Evolutionary conservation across 1,140 invertebrate genomes (phyloP).

Genomic region (Sycophila sp.): DNA sequence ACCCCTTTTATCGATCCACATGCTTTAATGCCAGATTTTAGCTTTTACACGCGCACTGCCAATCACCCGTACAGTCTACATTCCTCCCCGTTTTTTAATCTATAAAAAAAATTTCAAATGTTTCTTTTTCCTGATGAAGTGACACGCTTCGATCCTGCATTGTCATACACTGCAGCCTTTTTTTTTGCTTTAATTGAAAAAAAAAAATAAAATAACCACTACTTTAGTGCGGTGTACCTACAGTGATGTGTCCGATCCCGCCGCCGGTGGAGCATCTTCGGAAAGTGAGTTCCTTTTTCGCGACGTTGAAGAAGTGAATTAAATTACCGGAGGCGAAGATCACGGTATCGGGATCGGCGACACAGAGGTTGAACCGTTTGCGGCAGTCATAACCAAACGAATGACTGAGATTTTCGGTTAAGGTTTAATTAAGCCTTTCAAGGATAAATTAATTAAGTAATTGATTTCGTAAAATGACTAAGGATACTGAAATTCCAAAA

Average conservation of each 20-base stretch:
- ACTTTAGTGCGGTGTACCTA: too few relatives aligned
- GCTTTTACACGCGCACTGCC: too few relatives aligned
- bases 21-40: too few relatives aligned
- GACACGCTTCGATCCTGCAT: too few relatives aligned
- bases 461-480: slow-evolving; percentile 28
- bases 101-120: too few relatives aligned
- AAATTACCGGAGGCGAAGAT: slow-evolving; percentile 84
- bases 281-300: slow-evolving; percentile 73
- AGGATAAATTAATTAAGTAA: slow-evolving; percentile 4
- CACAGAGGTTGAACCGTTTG: slow-evolving; percentile 81
- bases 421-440: too few relatives aligned
- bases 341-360: slow-evolving; percentile 77
- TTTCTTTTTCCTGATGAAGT: too few relatives aligned
- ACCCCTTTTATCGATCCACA: too few relatives aligned
- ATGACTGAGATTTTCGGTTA: slow-evolving; percentile 69
- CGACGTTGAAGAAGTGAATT: slow-evolving; percentile 79
- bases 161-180: too few relatives aligned
- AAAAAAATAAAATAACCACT: background rate
- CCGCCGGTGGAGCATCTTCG: slow-evolving; percentile 77
- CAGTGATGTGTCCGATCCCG: slow-evolving; percentile 82
- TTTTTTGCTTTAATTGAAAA: too few relatives aligned
- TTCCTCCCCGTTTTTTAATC: too few relatives aligned
- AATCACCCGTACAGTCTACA: too few relatives aligned
- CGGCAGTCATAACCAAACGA: slow-evolving; percentile 90
- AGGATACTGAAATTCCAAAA: slow-evolving; percentile 63